These are phyloP conservation scores for Acropternis orthonyx DNA, from an alignment of 2,797 vertebrate genomes.

Conservation along the genomic window DNA sequence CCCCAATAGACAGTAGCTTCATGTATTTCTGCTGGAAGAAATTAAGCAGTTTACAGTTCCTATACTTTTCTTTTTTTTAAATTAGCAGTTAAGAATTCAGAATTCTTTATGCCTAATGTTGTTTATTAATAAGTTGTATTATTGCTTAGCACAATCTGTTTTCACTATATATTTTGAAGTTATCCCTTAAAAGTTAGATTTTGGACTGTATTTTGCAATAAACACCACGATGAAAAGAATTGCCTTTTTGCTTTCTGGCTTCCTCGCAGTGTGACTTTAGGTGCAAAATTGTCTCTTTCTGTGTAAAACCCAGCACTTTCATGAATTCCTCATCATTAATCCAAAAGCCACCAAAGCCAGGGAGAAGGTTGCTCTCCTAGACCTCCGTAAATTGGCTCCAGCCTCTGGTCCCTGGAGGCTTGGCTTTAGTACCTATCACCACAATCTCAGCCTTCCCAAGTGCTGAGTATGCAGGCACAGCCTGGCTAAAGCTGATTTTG, in stretches of 20 bases:
- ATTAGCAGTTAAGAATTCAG: conserved; percentile 21
- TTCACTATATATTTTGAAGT: neutral
- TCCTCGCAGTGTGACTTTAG: neutral
- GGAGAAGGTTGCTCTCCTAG: neutral
- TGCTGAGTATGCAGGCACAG: neutral
- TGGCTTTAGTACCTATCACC: neutral
- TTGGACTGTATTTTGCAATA: conserved; percentile 68
- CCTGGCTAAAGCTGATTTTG: neutral
- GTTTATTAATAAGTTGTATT: conserved; percentile 3
- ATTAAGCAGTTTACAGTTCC: neutral
- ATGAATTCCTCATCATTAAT: neutral
- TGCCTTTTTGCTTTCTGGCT: neutral
- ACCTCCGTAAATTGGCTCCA: neutral
- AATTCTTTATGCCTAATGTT: conserved; percentile 10
- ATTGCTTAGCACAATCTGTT: conserved; percentile 15
- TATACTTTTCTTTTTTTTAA: neutral
- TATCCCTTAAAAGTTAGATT: conserved; percentile 8
- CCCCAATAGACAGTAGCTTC: neutral
- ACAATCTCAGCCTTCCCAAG: neutral
- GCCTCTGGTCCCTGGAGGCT: neutral
- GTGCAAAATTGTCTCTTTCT: neutral
- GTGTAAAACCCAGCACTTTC: neutral
- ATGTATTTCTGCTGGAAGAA: neutral
- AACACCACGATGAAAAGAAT: conserved; percentile 9
- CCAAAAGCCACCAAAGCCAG: neutral